Percentiles rank a stretch among this genome's conserved stretches.
phyloP scores from a whole-genome alignment of 2,113 vertebrate species.

The Clarias gariepinus region DNA sequence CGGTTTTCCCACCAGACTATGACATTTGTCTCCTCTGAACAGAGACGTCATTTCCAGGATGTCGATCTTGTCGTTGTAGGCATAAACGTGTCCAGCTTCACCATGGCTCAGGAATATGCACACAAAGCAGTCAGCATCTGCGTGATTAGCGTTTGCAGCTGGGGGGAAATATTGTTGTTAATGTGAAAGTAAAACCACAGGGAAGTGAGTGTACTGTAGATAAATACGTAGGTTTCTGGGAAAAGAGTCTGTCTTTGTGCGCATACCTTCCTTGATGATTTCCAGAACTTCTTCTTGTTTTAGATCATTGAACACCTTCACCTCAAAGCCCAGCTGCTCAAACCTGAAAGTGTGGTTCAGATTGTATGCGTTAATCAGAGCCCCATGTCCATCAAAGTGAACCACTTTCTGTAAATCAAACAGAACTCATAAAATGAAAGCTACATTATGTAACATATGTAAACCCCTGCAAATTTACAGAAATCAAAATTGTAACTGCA shows the following conservation, averaged over 20 bases:
- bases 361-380: not conserved
- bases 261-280: slow-evolving; percentile 78
- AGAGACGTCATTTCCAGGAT: slow-evolving; percentile 76
- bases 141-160: slow-evolving; percentile 79
- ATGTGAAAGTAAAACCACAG: slow-evolving; percentile 2
- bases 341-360: slow-evolving; percentile 65
- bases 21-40: slow-evolving; percentile 89
- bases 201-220: not conserved
- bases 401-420: not conserved
- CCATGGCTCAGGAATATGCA: slow-evolving; percentile 93
- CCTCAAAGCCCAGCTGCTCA: slow-evolving; percentile 83
- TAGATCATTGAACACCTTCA: slow-evolving; percentile 75
- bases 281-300: slow-evolving; percentile 71
- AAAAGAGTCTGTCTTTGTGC: not conserved
- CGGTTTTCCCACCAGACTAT: slow-evolving; percentile 88
- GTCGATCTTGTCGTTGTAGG: slow-evolving; percentile 78
- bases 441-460: not conserved
- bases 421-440: not conserved
- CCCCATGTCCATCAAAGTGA: not conserved
- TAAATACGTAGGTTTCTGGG: not conserved
- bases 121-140: slow-evolving; percentile 86
- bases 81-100: slow-evolving; percentile 81
- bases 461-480: not conserved
- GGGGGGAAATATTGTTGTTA: not conserved
- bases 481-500: not conserved